phyloP scores from a whole-genome alignment of 2,888 invertebrate genomes.

The Trichopria drosophilae region DNA sequence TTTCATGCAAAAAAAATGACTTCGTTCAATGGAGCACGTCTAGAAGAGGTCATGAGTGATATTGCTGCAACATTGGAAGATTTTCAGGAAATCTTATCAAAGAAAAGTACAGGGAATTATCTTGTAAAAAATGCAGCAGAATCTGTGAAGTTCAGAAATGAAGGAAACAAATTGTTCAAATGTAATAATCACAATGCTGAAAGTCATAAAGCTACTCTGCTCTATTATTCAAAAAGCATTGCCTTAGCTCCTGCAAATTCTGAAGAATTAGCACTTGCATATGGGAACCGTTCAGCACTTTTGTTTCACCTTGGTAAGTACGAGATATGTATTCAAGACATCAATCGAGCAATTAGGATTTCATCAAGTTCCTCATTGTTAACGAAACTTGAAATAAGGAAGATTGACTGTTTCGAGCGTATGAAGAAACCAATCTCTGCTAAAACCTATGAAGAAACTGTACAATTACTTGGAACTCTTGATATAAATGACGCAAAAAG shows the following conservation, averaged over 20 bases:
- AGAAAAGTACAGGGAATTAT: no score
- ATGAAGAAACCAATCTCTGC: no score
- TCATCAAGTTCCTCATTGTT: conserved; percentile 64
- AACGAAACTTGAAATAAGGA: conserved; percentile 66
- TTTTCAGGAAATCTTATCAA: no score
- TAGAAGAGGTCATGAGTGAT: no score
- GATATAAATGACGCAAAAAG: conserved; percentile 16
- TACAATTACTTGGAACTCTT: conserved; percentile 38
- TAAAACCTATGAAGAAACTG: conserved; percentile 35
- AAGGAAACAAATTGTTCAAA: conserved; percentile 65
- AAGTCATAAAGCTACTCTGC: conserved; percentile 46
- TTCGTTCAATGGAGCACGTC: no score
- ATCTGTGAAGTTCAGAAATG: conserved; percentile 63
- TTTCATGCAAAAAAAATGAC: no score
- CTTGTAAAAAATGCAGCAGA: conserved; percentile 62
- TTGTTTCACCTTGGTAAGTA: conserved; percentile 68
- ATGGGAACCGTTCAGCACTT: conserved; percentile 78
- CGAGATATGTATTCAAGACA: conserved; percentile 70
- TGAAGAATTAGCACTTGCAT: conserved; percentile 67
- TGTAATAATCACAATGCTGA: conserved; percentile 32
- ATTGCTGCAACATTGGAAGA: no score
- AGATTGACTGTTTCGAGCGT: conserved; percentile 59
- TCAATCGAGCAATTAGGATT: conserved; percentile 68
- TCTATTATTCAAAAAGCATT: conserved; percentile 68
- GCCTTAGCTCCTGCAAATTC: conserved; percentile 65